Evolutionary conservation across 2,797 vertebrate species (phyloP).

Genomic region (Ctenosaura bakeri): DNA sequence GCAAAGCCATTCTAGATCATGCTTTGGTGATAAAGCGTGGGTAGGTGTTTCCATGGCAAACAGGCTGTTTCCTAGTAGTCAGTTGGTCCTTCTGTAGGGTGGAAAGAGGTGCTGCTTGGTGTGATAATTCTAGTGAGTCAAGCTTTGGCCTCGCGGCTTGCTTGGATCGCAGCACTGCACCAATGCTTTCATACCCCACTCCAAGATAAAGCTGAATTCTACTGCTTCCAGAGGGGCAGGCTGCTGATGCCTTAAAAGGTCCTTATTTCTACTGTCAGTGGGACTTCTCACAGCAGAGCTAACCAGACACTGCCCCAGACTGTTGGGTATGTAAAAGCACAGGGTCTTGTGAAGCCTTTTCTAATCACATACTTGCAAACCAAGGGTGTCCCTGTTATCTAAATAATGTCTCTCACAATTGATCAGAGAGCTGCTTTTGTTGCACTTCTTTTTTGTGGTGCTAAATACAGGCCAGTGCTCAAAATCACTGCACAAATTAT

Average conservation of each 20-base stretch:
- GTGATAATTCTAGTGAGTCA: rapidly evolving
- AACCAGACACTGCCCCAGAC: background rate
- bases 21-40: background rate
- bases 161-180: conserved; percentile 4
- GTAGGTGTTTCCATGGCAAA: background rate
- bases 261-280: rapidly evolving
- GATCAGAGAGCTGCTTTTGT: background rate
- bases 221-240: conserved; percentile 28
- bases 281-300: background rate
- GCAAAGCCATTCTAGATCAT: conserved; percentile 42
- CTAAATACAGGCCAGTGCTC: background rate
- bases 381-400: background rate
- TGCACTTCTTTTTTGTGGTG: too few relatives aligned
- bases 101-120: background rate
- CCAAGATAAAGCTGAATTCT: background rate
- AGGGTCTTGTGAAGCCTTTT: background rate
- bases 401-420: background rate
- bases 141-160: rapidly evolving
- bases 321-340: background rate
- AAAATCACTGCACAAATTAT: background rate
- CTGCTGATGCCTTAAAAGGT: conserved; percentile 63
- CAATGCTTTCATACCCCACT: conserved; percentile 40
- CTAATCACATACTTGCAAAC: background rate
- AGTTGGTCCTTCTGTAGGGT: background rate
- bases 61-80: background rate